Base-by-base conservation (phyloP, 2,888 invertebrate species). In the Agrotis exclamationis region DNA sequence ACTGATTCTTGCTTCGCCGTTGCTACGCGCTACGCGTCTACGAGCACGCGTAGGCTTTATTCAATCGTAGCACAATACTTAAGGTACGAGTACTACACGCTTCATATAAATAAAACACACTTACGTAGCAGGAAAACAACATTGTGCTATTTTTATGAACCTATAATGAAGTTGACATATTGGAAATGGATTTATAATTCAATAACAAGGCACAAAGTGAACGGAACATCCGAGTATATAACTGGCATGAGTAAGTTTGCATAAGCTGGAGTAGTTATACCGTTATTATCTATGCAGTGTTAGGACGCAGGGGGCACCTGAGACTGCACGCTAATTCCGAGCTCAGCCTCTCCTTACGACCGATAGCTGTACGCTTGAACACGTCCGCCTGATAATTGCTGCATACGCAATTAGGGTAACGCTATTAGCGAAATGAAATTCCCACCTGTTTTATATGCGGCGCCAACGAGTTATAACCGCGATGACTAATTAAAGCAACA, bases 401-500 rank as follows among this genome's bases (percentile, higher is more conserved):
- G 89, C 89, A 91, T 90, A 90, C 87, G 87, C 89, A 93, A 95
- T 94, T 92, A 93, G 85, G 86, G 86, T 88, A 91, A 90, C 87
- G 86, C 89, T 89, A 91, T 93, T 91, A 93, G 81, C 83, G 74
- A 81, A 84, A 85, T 84, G 74, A 81, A 85, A 84, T 86, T 86
- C 82, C 79, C 69, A 76, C 70, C 82, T 81, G 76, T 76, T 82
- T 80, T 80, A 83, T 79, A 84, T 76, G 80, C 85, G 50, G 59
- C 66, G 72, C 73, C 82, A 69, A 62, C 82, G 69, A 84, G 71
- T 79, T 76, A 79, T 74, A 77, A 69, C 70, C 63, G 53, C 79
- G 76, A 87, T 91, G 90, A 93, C 90, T 92, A 91, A 94, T 93
- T 92, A 91, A 92, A 91, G 87, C 90, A 88, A 91, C 92, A 91